A percentile compares a stretch with the other conserved stretches of the same genome.
Conservation (phyloP, 2,888 invertebrate genomes). For the Cabera pusaria region DNA sequence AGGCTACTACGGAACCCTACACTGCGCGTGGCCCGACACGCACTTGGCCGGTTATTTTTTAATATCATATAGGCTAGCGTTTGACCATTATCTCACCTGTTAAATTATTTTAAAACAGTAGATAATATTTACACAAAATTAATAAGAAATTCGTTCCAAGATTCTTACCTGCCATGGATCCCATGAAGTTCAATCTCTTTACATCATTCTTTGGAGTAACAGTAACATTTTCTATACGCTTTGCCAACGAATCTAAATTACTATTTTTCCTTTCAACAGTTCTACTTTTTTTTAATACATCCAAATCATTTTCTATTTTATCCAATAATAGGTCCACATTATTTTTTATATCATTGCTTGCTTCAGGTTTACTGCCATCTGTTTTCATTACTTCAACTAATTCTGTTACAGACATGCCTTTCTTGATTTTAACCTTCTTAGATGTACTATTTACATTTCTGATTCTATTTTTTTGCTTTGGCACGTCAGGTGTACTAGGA, state of each 20-base stretch:
- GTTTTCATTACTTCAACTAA: constrained; percentile 55
- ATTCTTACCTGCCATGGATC: constrained; percentile 80
- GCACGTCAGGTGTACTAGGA: constrained; percentile 58
- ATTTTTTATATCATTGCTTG: constrained; percentile 3
- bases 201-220: constrained; percentile 44
- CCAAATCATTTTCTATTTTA: constrained; percentile 42
- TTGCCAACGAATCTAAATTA: constrained; percentile 46
- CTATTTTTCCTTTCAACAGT: constrained; percentile 29
- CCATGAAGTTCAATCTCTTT: constrained; percentile 74
- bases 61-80: too few species aligned
- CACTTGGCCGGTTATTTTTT: too few species aligned
- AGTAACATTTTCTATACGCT: constrained; percentile 47
- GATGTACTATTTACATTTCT: constrained; percentile 55
- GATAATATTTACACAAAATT: too few species aligned
- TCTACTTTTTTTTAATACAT: neutral
- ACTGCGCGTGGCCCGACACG: too few species aligned
- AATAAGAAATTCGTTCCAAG: too few species aligned
- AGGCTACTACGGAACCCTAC: too few species aligned
- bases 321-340: constrained; percentile 46
- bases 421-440: constrained; percentile 53
- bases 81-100: too few species aligned
- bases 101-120: too few species aligned
- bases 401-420: constrained; percentile 65
- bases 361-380: constrained; percentile 28
- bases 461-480: constrained; percentile 41